Evolutionary conservation across 2,888 invertebrate species (phyloP).

Genomic region (Pterobdella sp.): DNA sequence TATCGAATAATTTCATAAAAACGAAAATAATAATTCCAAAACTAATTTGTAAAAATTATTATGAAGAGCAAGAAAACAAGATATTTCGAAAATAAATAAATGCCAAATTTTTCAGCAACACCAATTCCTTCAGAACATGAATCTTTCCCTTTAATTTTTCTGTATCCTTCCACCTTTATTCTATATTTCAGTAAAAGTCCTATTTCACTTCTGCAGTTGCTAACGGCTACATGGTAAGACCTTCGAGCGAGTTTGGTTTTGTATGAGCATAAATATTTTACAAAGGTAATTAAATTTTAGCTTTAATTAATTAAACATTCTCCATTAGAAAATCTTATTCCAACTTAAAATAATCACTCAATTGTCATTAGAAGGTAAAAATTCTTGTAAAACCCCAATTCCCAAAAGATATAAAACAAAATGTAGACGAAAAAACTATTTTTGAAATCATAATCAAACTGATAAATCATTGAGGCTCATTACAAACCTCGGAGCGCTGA

Average conservation of each 20-base stretch:
- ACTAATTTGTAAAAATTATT: too few relatives aligned
- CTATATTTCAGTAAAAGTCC: constrained; percentile 36
- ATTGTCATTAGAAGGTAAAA: too few relatives aligned
- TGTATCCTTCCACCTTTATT: constrained; percentile 36
- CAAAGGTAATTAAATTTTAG: neutral
- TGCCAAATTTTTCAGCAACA: too few relatives aligned
- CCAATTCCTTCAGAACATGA: constrained; percentile 17
- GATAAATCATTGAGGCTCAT: neutral
- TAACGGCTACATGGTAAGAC: constrained; percentile 35
- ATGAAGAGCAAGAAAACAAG: too few relatives aligned
- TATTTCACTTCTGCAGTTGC: constrained; percentile 34
- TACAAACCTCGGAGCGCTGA: constrained; percentile 28
- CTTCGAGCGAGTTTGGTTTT: constrained; percentile 23
- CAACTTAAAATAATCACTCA: too few relatives aligned
- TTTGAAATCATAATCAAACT: neutral
- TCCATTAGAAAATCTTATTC: too few relatives aligned
- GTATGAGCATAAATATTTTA: neutral
- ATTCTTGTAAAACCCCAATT: neutral
- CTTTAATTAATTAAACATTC: too few relatives aligned
- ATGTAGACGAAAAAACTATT: neutral
- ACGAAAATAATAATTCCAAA: too few relatives aligned
- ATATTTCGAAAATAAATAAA: too few relatives aligned
- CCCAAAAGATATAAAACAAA: neutral
- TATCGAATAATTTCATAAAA: too few relatives aligned
- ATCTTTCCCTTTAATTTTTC: constrained; percentile 9